These are phyloP conservation scores for Channa argus DNA, from an alignment of 2,113 vertebrate species.

Conservation along the genomic window DNA sequence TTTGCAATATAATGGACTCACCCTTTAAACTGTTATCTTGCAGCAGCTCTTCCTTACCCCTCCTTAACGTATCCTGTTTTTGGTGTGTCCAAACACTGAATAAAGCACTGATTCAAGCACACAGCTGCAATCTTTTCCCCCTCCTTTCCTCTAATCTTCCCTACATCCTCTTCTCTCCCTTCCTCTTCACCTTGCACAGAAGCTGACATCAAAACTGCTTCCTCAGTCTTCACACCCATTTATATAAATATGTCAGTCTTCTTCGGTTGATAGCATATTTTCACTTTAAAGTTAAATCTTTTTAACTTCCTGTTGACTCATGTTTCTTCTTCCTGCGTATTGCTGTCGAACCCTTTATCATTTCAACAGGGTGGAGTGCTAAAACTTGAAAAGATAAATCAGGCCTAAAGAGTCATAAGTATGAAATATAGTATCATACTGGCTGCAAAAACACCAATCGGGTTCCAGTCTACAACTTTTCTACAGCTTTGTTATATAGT, in stretches of 20 bases:
- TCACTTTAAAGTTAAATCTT: conserved; percentile 1
- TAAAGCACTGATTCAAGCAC: conserved; percentile 75
- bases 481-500: too few relatives aligned
- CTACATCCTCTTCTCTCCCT: conserved; percentile 60
- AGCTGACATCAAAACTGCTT: conserved; percentile 42
- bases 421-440: too few relatives aligned
- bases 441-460: too few relatives aligned
- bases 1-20: conserved; percentile 10
- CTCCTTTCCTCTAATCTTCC: conserved; percentile 65
- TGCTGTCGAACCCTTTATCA: conserved; percentile 11
- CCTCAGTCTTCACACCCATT: conserved; percentile 38
- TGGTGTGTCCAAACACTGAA: conserved; percentile 59
- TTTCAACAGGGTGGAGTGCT: conserved; percentile 15
- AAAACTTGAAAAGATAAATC: neutral
- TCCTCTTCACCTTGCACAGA: conserved; percentile 45
- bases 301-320: neutral
- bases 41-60: conserved; percentile 47
- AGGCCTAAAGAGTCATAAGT: too few relatives aligned
- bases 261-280: conserved; percentile 1
- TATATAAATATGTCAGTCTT: conserved; percentile 22
- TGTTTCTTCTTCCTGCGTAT: conserved; percentile 33
- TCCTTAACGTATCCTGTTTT: conserved; percentile 72
- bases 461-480: too few relatives aligned
- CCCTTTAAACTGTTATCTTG: conserved; percentile 38
- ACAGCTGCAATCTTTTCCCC: conserved; percentile 71